Conservation (phyloP, 2,797 vertebrate genomes). For the Enteromius unitaeniatus region DNA sequence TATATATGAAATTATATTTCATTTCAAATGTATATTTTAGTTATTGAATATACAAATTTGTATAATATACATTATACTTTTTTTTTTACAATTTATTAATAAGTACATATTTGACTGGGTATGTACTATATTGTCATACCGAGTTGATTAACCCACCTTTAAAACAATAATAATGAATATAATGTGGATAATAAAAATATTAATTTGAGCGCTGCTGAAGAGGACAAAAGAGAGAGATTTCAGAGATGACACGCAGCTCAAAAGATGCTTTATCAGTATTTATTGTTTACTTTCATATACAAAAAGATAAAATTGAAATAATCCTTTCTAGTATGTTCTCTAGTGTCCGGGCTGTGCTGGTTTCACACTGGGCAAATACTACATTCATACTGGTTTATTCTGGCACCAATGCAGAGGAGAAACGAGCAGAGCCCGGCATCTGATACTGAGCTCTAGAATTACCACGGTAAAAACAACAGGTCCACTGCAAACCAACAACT, state of each 20-base stretch:
- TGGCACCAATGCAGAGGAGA: slow-evolving; percentile 82
- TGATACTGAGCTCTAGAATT: slow-evolving; percentile 87
- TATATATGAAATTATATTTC: too few species aligned
- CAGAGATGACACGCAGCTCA: not conserved
- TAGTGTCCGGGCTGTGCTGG: slow-evolving; percentile 81
- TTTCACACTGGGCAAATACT: slow-evolving; percentile 84
- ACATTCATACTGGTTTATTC: slow-evolving; percentile 92
- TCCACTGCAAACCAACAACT: slow-evolving; percentile 87
- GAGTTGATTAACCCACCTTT: not conserved
- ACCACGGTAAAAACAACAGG: slow-evolving; percentile 92
- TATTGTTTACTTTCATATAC: slow-evolving; percentile 95
- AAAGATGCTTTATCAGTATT: slow-evolving; percentile 73
- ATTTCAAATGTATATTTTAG: too few species aligned
- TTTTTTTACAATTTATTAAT: too few species aligned
- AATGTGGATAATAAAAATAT: not conserved
- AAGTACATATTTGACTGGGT: not conserved
- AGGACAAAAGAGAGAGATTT: fast-evolving
- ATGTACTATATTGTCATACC: not conserved
- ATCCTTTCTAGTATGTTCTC: slow-evolving; percentile 74
- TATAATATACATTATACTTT: too few species aligned
- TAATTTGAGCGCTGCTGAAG: too few species aligned
- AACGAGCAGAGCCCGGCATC: slow-evolving; percentile 83
- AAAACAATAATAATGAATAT: not conserved
- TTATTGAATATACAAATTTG: too few species aligned
- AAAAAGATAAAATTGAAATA: slow-evolving; percentile 96